Percentiles rank a stretch among this genome's conserved stretches.
phyloP scores from a whole-genome alignment of 2,797 vertebrate genomes.

The Eospalax fontanierii region DNA sequence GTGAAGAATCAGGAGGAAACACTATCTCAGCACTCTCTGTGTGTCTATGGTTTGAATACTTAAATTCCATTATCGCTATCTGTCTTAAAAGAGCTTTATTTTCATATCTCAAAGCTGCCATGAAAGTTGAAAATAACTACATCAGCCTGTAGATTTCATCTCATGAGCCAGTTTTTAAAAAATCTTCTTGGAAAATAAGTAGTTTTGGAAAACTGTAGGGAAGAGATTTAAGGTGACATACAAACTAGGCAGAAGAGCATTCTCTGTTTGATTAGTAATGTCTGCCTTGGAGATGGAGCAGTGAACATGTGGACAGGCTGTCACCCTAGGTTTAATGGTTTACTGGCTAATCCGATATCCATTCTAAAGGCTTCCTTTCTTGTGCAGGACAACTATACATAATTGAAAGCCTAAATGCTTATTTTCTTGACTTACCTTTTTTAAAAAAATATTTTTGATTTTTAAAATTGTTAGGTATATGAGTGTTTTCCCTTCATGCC shows the following conservation, averaged over 20 bases:
- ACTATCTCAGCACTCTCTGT: background rate
- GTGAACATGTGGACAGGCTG: background rate
- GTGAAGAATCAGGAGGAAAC: background rate
- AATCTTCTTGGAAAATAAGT: background rate
- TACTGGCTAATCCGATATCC: background rate
- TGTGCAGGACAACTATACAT: background rate
- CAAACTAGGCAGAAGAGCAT: background rate
- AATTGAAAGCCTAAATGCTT: background rate
- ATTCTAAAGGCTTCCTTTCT: background rate
- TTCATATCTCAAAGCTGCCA: background rate
- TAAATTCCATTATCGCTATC: background rate
- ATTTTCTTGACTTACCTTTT: background rate
- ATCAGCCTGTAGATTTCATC: background rate
- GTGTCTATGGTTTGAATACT: background rate
- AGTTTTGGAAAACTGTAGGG: background rate
- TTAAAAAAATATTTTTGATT: too few species aligned
- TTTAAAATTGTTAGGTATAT: too few species aligned
- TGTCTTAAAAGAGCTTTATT: conserved; percentile 6
- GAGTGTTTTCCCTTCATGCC: too few species aligned
- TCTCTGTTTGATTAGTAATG: background rate
- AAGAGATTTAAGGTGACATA: background rate
- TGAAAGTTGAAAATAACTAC: background rate
- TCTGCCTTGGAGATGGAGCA: background rate
- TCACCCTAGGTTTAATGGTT: background rate
- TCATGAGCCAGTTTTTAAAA: background rate